Percentiles rank a stretch among this genome's conserved stretches.
Conservation (phyloP, 2,113 vertebrate genomes). For the Ivindomyrus marchei region DNA sequence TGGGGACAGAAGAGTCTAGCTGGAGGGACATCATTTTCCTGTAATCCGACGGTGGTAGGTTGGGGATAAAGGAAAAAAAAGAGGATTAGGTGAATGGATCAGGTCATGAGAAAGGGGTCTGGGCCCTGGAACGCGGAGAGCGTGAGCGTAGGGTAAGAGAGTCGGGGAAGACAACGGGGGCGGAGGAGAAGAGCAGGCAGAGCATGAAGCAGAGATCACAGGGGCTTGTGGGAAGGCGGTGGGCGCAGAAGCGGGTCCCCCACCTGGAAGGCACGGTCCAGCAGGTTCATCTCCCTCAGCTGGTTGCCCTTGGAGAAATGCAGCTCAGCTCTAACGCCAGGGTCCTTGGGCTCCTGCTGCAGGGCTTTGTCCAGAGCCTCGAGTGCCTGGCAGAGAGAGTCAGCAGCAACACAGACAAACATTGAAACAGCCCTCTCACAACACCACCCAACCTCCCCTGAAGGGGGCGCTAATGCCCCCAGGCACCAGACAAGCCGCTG, state of each 20-base stretch:
- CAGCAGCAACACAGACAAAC: background rate
- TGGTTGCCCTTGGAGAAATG: conserved; percentile 83
- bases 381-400: conserved; percentile 57
- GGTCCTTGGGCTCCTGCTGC: conserved; percentile 69
- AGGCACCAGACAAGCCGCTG: background rate
- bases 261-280: conserved; percentile 80
- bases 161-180: background rate
- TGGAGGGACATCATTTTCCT: background rate
- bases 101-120: background rate
- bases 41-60: background rate
- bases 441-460: background rate
- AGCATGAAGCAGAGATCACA: background rate
- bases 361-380: conserved; percentile 69
- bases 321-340: conserved; percentile 70
- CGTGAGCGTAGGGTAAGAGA: background rate
- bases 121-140: background rate
- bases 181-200: background rate
- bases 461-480: background rate
- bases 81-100: background rate
- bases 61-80: background rate
- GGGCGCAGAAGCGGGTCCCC: background rate
- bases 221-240: background rate
- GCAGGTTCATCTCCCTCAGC: conserved; percentile 72
- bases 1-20: background rate
- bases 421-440: background rate